Conservation (phyloP, 2,797 vertebrate species). For the Streptopelia turtur region DNA sequence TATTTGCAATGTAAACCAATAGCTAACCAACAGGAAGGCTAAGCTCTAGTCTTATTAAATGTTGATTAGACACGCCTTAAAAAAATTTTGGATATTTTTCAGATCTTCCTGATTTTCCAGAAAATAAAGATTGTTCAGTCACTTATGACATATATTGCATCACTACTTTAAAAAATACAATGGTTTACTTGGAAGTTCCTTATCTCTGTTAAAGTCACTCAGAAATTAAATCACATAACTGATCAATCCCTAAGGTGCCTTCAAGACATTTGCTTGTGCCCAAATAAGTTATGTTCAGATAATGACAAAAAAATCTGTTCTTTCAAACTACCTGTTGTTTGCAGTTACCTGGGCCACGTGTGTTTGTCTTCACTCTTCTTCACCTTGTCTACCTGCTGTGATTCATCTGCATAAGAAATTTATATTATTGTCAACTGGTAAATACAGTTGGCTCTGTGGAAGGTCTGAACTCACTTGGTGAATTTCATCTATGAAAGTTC, state of each 20-base stretch:
- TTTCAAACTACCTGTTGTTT: not conserved
- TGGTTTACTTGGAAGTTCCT: not conserved
- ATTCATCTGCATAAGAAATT: not conserved
- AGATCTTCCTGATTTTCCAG: not conserved
- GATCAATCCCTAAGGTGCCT: not conserved
- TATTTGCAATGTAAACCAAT: not conserved
- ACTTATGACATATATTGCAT: not conserved
- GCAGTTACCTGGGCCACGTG: not conserved
- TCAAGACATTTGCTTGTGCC: not conserved
- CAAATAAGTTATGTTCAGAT: not conserved
- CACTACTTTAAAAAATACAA: not conserved
- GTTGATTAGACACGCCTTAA: not conserved
- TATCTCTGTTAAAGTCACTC: not conserved
- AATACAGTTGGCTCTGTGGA: not conserved
- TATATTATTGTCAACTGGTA: not conserved
- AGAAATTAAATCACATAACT: not conserved
- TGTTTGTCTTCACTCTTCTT: not conserved
- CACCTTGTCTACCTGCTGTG: not conserved
- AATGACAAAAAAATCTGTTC: not conserved
- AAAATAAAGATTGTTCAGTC: not conserved
- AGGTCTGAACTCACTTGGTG: not conserved
- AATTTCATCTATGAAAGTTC: not conserved
- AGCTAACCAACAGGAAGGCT: not conserved
- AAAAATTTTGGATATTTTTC: not conserved
- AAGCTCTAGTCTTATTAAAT: not conserved